Evolutionary conservation across 1,140 invertebrate species (phyloP).

Genomic region (Pseudomyrmex sp.): DNA sequence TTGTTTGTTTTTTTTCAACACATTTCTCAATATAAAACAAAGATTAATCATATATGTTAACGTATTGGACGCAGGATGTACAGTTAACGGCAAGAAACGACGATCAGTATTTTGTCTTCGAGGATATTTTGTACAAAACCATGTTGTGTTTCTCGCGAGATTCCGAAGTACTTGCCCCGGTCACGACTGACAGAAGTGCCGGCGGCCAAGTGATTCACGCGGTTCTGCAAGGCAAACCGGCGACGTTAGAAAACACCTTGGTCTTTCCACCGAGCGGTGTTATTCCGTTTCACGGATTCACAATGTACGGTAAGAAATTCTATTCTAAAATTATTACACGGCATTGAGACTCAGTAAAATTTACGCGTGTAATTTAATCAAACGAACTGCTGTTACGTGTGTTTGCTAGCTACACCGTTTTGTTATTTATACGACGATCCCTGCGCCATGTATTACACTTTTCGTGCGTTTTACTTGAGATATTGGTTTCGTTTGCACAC

Average conservation of each 20-base stretch:
- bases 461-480: slow-evolving; percentile 95
- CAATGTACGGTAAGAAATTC: slow-evolving; percentile 94
- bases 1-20: neutral
- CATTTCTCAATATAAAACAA: slow-evolving; percentile 21
- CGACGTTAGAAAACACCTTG: slow-evolving; percentile 89
- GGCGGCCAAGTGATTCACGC: slow-evolving; percentile 85
- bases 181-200: slow-evolving; percentile 86
- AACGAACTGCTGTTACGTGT: no score
- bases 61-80: slow-evolving; percentile 89
- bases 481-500: slow-evolving; percentile 97
- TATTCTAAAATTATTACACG: no score
- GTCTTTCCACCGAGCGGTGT: slow-evolving; percentile 97
- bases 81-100: slow-evolving; percentile 98
- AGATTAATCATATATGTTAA: neutral
- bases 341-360: no score
- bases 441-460: slow-evolving; percentile 94
- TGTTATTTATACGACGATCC: slow-evolving; percentile 97
- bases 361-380: no score
- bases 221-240: slow-evolving; percentile 90
- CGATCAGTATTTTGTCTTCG: slow-evolving; percentile 99
- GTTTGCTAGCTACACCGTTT: slow-evolving; percentile 93
- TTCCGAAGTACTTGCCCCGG: slow-evolving; percentile 90
- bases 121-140: slow-evolving; percentile 97
- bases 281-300: slow-evolving; percentile 98
- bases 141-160: slow-evolving; percentile 97